Conservation (phyloP, 2,888 invertebrate species). For the Byasa hedistus region DNA sequence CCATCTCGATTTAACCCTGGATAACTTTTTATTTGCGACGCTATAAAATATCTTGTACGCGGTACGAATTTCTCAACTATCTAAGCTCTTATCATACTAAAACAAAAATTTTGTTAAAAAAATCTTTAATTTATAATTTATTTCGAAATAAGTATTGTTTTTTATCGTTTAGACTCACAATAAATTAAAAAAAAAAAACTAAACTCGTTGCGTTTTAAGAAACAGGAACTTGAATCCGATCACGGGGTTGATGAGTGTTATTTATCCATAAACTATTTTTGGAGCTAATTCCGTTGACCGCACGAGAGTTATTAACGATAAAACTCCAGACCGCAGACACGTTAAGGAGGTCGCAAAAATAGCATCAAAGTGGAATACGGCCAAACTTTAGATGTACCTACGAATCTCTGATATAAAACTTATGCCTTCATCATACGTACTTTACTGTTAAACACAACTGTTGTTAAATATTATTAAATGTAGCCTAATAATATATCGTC, state of each 20-base stretch:
- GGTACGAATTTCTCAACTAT: slow-evolving; percentile 10
- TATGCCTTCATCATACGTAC: not conserved
- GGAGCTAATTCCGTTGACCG: slow-evolving; percentile 49
- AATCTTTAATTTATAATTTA: not conserved
- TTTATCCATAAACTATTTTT: slow-evolving; percentile 38
- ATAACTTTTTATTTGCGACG: slow-evolving; percentile 48
- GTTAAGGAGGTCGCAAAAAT: slow-evolving; percentile 65
- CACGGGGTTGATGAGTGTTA: slow-evolving; percentile 13
- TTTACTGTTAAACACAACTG: too few species aligned
- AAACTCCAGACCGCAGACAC: slow-evolving; percentile 63
- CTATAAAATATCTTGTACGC: slow-evolving; percentile 41
- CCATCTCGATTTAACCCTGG: slow-evolving; percentile 54
- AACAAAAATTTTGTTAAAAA: not conserved
- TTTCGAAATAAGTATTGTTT: not conserved
- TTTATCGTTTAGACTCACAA: not conserved
- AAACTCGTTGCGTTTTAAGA: not conserved
- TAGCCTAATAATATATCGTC: too few species aligned
- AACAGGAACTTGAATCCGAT: slow-evolving; percentile 6
- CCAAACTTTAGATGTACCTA: slow-evolving; percentile 49
- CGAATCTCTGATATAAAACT: slow-evolving; percentile 61
- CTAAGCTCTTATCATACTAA: not conserved
- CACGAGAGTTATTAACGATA: slow-evolving; percentile 52
- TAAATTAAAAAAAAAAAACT: not conserved
- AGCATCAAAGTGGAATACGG: slow-evolving; percentile 63
- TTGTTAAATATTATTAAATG: too few species aligned